Evolutionary conservation across 2,113 vertebrate species (phyloP).

Genomic region (Leptobrachium ailaonicum): DNA sequence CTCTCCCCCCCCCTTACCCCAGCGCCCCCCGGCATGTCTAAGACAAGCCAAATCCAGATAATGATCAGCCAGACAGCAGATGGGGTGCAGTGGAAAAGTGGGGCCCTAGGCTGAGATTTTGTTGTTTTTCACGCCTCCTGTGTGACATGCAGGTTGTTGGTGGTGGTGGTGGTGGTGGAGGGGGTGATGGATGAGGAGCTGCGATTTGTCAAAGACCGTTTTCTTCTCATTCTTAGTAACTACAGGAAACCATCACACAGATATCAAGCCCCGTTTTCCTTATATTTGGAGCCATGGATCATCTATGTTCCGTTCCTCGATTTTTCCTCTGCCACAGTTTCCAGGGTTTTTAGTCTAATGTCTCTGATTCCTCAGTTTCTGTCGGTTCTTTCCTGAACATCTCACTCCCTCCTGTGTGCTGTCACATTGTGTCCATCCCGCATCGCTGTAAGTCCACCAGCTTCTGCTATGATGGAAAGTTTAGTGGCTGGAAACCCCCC

Average conservation of each 20-base stretch:
- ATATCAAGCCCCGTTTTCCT: not conserved
- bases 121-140: slow-evolving; percentile 43
- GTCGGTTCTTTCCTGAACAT: not conserved
- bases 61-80: slow-evolving; percentile 41
- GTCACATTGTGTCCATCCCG: not conserved
- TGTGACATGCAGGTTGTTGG: slow-evolving; percentile 41
- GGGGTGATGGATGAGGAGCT: not conserved
- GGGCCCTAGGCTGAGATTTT: slow-evolving; percentile 31
- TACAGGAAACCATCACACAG: slow-evolving; percentile 19
- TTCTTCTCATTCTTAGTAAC: slow-evolving; percentile 13
- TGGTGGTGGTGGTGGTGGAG: too few relatives aligned
- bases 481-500: slow-evolving; percentile 17
- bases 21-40: slow-evolving; percentile 64
- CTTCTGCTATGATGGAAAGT: not conserved
- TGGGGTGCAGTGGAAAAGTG: slow-evolving; percentile 42
- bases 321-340: too few relatives aligned
- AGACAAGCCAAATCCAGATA: slow-evolving; percentile 55
- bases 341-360: not conserved
- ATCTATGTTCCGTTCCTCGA: too few relatives aligned
- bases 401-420: not conserved
- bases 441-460: not conserved
- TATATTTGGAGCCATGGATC: too few relatives aligned
- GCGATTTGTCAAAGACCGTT: slow-evolving; percentile 5
- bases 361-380: not conserved
- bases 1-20: slow-evolving; percentile 14